Percentiles rank a stretch among this genome's conserved stretches.
Conservation (phyloP, 35 echinoderm and acorn worm species). For the Lytechinus variegatus region DNA sequence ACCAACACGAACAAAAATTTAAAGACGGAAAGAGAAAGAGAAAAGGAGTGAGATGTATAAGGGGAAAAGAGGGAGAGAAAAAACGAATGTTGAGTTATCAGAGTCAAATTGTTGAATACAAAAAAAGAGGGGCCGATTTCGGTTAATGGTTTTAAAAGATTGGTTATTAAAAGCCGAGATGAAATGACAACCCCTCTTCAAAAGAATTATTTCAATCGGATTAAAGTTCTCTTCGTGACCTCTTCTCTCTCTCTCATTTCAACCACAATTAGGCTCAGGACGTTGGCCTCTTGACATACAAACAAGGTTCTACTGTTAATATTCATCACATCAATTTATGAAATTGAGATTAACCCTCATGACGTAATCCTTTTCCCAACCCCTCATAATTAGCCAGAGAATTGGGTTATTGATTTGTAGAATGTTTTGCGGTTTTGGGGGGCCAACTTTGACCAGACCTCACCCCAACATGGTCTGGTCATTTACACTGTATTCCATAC, state of each 20-base stretch:
- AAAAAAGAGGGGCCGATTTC: not conserved
- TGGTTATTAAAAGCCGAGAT: not conserved
- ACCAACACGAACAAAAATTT: too few relatives aligned
- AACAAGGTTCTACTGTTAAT: not conserved
- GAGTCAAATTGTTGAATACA: not conserved
- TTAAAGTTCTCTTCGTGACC: not conserved
- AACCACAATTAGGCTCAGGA: not conserved
- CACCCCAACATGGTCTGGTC: not conserved
- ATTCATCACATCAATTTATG: not conserved
- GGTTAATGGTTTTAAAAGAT: not conserved
- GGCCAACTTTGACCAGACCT: not conserved
- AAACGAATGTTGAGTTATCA: not conserved
- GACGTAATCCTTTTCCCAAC: not conserved
- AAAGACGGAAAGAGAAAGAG: too few relatives aligned
- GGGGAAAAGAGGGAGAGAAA: too few relatives aligned
- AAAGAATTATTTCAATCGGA: not conserved
- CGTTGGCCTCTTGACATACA: not conserved
- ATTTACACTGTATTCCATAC: not conserved
- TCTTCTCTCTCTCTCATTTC: not conserved
- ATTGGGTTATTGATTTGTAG: not conserved
- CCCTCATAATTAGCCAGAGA: not conserved
- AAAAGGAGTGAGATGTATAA: too few relatives aligned
- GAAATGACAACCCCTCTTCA: not conserved
- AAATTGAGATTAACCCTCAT: not conserved
- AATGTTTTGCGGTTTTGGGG: not conserved